These are phyloP conservation scores for Resseliella maxima DNA, from an alignment of 2,888 invertebrate genomes.

Conservation along the genomic window DNA sequence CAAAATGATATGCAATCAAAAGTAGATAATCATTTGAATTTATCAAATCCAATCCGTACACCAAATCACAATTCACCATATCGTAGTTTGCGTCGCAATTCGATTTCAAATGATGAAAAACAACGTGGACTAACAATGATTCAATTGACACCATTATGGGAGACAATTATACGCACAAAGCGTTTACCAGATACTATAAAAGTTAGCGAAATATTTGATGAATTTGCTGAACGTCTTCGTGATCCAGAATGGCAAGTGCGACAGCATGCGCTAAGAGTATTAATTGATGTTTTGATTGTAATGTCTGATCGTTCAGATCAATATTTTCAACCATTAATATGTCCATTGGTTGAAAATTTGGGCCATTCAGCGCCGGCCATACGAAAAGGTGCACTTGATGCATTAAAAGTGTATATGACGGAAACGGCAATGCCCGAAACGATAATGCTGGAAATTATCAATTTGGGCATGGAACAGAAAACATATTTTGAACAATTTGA, in stretches of 20 bases:
- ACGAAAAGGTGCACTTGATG: slow-evolving; percentile 82
- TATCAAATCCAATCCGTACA: neutral
- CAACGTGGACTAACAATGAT: slow-evolving; percentile 61
- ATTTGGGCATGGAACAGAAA: slow-evolving; percentile 72
- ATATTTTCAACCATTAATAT: slow-evolving; percentile 73
- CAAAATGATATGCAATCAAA: slow-evolving; percentile 16
- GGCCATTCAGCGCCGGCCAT: slow-evolving; percentile 85
- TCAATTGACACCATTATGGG: slow-evolving; percentile 83
- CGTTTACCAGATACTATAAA: slow-evolving; percentile 78
- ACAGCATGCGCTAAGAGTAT: slow-evolving; percentile 82
- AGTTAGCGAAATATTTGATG: slow-evolving; percentile 75
- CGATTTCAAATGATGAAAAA: slow-evolving; percentile 36
- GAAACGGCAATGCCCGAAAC: slow-evolving; percentile 77
- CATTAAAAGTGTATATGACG: slow-evolving; percentile 77
- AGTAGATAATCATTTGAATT: neutral
- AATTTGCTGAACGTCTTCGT: slow-evolving; percentile 77
- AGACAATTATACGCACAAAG: slow-evolving; percentile 79
- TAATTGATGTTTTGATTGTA: slow-evolving; percentile 82
- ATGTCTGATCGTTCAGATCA: slow-evolving; percentile 76
- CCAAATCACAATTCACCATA: slow-evolving; percentile 28
- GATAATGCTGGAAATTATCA: slow-evolving; percentile 74
- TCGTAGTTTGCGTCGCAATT: neutral
- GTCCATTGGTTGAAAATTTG: slow-evolving; percentile 80
- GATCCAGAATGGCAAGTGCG: slow-evolving; percentile 88
- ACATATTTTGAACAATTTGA: slow-evolving; percentile 59